Base-by-base conservation (phyloP, 2,797 vertebrate genomes). In the Stomatorhinus walkeri region DNA sequence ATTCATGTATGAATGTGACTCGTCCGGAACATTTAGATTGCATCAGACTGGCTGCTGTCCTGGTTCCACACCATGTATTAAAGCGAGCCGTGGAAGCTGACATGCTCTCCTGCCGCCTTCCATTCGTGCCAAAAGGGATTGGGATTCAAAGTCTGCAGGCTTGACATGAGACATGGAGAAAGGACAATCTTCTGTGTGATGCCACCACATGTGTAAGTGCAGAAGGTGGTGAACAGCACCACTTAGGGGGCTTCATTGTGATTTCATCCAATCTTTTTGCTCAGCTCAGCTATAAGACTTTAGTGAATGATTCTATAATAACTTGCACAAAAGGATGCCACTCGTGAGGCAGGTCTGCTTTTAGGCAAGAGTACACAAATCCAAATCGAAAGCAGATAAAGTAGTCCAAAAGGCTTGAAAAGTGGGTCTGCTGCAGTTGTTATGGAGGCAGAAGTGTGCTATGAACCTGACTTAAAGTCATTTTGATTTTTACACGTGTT, bases 371-470 rank as follows among this genome's bases (percentile, higher is more conserved):
- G 79, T 68, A 40, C 54, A 61, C 19, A 7, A 19, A 52, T 49
- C 88, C 43, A 51, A 76, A 87, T 87, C 19, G 52, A 64, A 72
- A 87, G 52, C 48, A 56, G 87, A 86, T 88, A 81, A 52, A 40
- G 64, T 52, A 83, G 88, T 93, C 88, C 92, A 92, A 92, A 89
- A 88, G 88, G 49, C 89, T 92, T 90, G 90, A 90, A 92, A 95
- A 93, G 91, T 95, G 92, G 94, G 93, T 43, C 94, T 93, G 87
- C 94, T 89, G 59, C 88, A 89, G 86, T 48, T 76, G 93, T 93
- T 90, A 9, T 92, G 91, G 90, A 52, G 91, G 92, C 92, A 94
- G 93, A 94, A 92, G 91, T 88, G 91, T 90, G 91, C 91, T 93
- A 93, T 93, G 92, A 95, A 91, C 94, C 95, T 93, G 88, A 87